Base-by-base conservation (phyloP, 2,113 vertebrate species). In the Istiophorus platypterus region DNA sequence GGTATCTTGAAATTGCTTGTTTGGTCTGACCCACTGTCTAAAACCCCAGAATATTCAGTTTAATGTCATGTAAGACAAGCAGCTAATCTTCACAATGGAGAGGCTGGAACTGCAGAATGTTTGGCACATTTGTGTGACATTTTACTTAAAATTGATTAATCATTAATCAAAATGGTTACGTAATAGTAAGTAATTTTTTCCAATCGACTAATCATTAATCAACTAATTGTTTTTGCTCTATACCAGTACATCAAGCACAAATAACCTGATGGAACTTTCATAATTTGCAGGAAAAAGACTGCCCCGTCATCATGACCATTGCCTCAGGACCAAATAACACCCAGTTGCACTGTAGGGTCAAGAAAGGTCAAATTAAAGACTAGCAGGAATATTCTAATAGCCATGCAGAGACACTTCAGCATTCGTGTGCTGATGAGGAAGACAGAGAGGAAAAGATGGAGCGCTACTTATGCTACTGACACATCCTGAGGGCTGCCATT, bases 391-490 rank as follows among this genome's bases (percentile, higher is more conserved):
- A 26, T 80, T 76, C 80, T 82, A 90, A 90, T 84, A 72, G 87
- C 72, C 76, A 15, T 66, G 70, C 58, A 54, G 58, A 89, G 72
- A 84, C 63, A 68, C 72, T 88, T 61, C 70, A 61, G 78, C 52
- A 81, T 90, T 85, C 37, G 27, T 58, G 57, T 75, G 52, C 82
- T 80, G 90, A 93, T 90, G 85, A 89, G 87, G 56, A 71, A 57
- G 71, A 81, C 42, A 89, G 75, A 63, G 70, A 81, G 68, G 79
- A 70, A 66, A 74, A 85, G 80, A 88, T 78, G 73, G 84, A 85
- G 54, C 67, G 26, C 82, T 49, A 80, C 77, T 62, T 67, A 29
- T 56, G 58, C 70, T 49, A 59, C 66, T 54, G 73, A 80, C 37
- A 34, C 51, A 22, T 61, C 86, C 84, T 0, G 5, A n/a, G 85